These are phyloP conservation scores for Gavialis gangeticus DNA, from an alignment of 2,113 vertebrate species.

Conservation along the genomic window DNA sequence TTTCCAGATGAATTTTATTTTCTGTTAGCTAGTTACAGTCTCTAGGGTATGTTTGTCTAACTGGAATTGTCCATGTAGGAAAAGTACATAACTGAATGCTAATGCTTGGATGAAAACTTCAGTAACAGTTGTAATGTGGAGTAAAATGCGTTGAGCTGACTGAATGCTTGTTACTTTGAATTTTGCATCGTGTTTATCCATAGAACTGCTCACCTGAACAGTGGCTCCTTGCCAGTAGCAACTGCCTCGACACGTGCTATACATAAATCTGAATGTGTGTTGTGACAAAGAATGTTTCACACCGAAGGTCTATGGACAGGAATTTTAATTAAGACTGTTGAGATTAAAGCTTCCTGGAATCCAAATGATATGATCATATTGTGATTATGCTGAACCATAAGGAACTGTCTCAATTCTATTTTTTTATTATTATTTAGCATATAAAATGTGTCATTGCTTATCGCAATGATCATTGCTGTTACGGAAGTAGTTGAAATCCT, in stretches of 20 bases:
- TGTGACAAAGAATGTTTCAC: background rate
- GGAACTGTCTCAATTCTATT: background rate
- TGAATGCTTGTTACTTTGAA: background rate
- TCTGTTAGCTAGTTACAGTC: slow-evolving; percentile 1
- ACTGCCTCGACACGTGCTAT: background rate
- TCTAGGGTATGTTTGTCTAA: background rate
- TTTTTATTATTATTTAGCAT: background rate
- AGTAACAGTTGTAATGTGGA: background rate
- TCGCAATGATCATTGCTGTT: background rate
- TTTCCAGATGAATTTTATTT: slow-evolving; percentile 6
- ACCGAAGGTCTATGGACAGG: background rate
- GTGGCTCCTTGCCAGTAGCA: background rate
- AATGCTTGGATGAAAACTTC: background rate
- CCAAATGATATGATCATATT: background rate
- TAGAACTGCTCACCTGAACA: background rate
- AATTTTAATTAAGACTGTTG: background rate
- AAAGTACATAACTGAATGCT: background rate
- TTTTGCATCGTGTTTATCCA: background rate
- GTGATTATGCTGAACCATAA: background rate
- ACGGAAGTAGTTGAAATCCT: background rate
- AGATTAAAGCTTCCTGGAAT: background rate
- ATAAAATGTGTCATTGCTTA: background rate
- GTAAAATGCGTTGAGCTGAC: background rate
- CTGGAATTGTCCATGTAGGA: slow-evolving; percentile 9
- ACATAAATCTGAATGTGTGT: background rate